These are phyloP conservation scores for Dendrolimus kikuchii DNA, from an alignment of 1,140 invertebrate species.

Conservation along the genomic window DNA sequence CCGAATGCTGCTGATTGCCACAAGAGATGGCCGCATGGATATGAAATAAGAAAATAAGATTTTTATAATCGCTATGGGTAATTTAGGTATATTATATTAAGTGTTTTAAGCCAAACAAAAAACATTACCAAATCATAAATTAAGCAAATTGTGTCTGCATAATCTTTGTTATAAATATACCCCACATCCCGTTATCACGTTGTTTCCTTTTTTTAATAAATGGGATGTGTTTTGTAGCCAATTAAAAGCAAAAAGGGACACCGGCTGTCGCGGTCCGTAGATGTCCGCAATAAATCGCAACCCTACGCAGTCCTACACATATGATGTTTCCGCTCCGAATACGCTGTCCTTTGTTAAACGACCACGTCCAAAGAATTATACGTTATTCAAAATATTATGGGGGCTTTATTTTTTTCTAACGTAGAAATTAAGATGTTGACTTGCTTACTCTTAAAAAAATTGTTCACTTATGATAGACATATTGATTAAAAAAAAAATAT, in stretches of 20 bases:
- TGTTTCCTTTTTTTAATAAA: conserved; percentile 32
- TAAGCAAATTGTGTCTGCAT: not conserved
- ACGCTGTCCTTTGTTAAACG: not conserved
- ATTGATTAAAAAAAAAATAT: no score
- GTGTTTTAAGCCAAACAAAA: not conserved
- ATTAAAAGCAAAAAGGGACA: conserved; percentile 58
- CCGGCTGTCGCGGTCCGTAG: conserved; percentile 36
- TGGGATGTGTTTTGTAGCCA: conserved; percentile 62
- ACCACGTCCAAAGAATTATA: no score
- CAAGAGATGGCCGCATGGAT: no score
- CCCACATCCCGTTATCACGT: conserved; percentile 34
- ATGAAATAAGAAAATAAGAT: no score
- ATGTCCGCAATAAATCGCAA: conserved; percentile 66
- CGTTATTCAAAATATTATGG: no score
- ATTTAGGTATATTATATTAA: no score
- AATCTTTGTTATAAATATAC: conserved; percentile 13
- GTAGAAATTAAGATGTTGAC: no score
- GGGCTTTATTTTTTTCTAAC: no score
- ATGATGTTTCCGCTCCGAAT: conserved; percentile 50
- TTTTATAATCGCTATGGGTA: no score
- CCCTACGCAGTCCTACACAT: conserved; percentile 28
- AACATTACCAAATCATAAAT: conserved; percentile 4
- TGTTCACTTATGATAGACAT: no score
- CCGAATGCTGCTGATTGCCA: no score
- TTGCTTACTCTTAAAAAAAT: no score